Evolutionary conservation across 53 echinoderm and acorn worm genomes (phyloP), one percentile per base, ranked within the genome.

Genomic region (Antedon mediterranea): DNA sequence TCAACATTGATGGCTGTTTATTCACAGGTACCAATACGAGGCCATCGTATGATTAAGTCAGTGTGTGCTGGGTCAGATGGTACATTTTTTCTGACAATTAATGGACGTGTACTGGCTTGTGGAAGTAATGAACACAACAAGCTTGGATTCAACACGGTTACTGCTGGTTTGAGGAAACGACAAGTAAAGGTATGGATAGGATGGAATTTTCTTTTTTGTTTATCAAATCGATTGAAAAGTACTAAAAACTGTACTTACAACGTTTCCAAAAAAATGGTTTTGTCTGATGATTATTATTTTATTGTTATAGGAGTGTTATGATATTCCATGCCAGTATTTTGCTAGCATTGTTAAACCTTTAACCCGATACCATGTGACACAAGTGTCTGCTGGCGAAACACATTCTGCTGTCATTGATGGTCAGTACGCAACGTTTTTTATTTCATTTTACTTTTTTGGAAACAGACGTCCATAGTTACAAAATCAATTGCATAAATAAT

Each of bases 121-220:
- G 97, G 97, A 30, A 92, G 97, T 78, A 97, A 97, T 77, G 97
- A 97, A 43, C 83, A 89, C 71, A 97, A 97, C 80, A 89, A 93
- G 76, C 85, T 97, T 26, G 97, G 97, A 30, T 97, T 92, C 78
- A 92, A 92, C 80, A 97, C 91, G 3, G 76, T 97, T 72, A 91
- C 92, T n/a, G 90, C 88, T 73, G 92, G 97, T 31, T 86, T 97
- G 31, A 83, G 84, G 72, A 92, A 97, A 73, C 75, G 92, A 78
- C 89, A 89, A 78, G 97, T 97, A 70, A 97, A 97, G 88, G 97
- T 97, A 82, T 13, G 81, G 15, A 32, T 31, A 28, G 32, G 77
- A 57, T 11, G 6, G n/a, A n/a, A n/a, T n/a, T n/a, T n/a, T n/a
- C n/a, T n/a, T n/a, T n/a, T n/a, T n/a, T n/a, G n/a, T n/a, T n/a